phyloP scores from a whole-genome alignment of 2,797 vertebrate genomes.

The Ibycter americanus region DNA sequence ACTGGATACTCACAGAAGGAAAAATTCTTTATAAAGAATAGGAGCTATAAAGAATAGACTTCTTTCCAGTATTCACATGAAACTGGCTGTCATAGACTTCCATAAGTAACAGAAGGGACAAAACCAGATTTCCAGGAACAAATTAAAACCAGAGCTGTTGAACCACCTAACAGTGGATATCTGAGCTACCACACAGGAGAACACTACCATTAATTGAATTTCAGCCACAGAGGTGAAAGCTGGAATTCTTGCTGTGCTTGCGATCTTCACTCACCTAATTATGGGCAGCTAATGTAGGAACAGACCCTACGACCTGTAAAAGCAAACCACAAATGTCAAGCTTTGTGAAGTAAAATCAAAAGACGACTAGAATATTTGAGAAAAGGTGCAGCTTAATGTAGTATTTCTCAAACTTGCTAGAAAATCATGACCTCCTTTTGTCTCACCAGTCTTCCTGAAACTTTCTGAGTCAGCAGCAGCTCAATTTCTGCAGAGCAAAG shows the following conservation, averaged over 20 bases:
- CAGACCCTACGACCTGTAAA: conserved; percentile 20
- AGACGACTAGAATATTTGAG: not conserved
- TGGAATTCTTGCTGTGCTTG: conserved; percentile 30
- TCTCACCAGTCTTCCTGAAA: not conserved
- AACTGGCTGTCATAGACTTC: not conserved
- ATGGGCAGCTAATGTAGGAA: not conserved
- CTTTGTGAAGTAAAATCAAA: conserved; percentile 1
- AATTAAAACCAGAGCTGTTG: conserved; percentile 37
- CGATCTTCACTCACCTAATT: not conserved
- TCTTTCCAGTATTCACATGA: not conserved
- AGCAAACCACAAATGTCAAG: conserved; percentile 32
- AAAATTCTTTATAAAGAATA: not conserved
- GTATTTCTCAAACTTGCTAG: not conserved
- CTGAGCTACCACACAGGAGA: not conserved
- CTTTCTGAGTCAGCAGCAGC: conserved; percentile 7
- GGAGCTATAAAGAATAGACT: not conserved
- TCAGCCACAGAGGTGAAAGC: not conserved
- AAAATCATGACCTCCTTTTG: conserved; percentile 8
- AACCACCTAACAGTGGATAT: not conserved
- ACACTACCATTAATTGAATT: not conserved
- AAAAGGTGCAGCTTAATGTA: not conserved
- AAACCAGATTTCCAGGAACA: not conserved
- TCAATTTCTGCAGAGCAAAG: not conserved
- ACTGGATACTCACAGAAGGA: not conserved
- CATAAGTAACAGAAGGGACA: not conserved